These are phyloP conservation scores for Dinomys branickii DNA, from an alignment of 2,113 vertebrate species.

Conservation along the genomic window DNA sequence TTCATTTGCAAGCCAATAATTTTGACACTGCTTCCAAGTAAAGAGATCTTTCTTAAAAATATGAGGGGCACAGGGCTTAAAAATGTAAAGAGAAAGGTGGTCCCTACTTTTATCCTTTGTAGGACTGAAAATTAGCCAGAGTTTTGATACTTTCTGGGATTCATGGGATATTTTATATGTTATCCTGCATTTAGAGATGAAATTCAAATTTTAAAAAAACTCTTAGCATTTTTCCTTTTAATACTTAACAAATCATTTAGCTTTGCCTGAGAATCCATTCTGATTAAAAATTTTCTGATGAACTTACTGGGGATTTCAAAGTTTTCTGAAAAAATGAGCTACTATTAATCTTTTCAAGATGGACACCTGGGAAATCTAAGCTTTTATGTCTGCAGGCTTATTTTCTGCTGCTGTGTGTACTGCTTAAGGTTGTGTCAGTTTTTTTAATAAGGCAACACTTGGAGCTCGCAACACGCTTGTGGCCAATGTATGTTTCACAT, in stretches of 20 bases:
- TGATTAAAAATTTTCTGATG: neutral
- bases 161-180: neutral
- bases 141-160: neutral
- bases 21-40: conserved; percentile 29
- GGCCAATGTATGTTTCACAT: neutral
- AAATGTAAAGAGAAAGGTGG: neutral
- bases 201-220: neutral
- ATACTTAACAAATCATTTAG: neutral
- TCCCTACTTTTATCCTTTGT: neutral
- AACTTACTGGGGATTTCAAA: neutral
- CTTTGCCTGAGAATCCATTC: neutral
- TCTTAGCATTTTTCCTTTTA: neutral
- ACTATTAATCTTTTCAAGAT: neutral
- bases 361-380: neutral
- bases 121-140: neutral
- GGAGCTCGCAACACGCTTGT: neutral
- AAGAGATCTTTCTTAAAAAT: conserved; percentile 13
- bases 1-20: conserved; percentile 63
- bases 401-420: neutral
- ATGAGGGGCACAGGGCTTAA: neutral
- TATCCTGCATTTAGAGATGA: conserved; percentile 2
- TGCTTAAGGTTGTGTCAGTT: neutral
- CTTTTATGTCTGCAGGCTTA: neutral
- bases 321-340: neutral
- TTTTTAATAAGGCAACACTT: neutral